Base-by-base conservation (phyloP, 2,797 vertebrate species). In the Heteromormyrus szaboi region DNA sequence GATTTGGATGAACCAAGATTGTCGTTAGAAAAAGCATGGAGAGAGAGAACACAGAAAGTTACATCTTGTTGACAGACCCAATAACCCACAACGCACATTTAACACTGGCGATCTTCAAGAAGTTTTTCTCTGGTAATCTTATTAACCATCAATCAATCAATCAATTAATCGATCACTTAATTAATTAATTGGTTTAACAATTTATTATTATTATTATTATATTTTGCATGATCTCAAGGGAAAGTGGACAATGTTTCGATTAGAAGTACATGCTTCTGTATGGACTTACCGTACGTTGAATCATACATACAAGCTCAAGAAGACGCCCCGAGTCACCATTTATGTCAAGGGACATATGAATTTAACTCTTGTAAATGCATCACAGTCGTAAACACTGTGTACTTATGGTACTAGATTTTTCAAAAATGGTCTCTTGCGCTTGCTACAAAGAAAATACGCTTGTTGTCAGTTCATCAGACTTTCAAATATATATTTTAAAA, bases 331-430 rank as follows among this genome's bases (percentile, higher is more conserved):
- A 79, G 72, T 46, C 41, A 79, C 76, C 37, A 19, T 65, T 79
- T 46, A 79, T 79, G 76, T 79, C 76, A 79, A 41, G 76, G 76
- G 76, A 79, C 17, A 79, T 79, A n/a, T 37, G 65, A 72, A 72
- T 72, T 72, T 72, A 17, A 37, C 29, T 72, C 65, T 72, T 72
- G 12, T 37, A 44, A 41, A 79, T 46, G 17, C 76, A 79, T 46
- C 19, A 41, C 8, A 46, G 37, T 44, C 72, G 12, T n/a, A 79
- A 41, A 79, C 41, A 44, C 41, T 44, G 7, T 46, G 72, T 79
- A 79, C 72, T 79, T 79, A 79, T 79, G 37, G 7, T 2, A 44
- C 7, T 37, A 72, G 29, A 33, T 17, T 33, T 72, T 72, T 14
- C 72, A 79, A 79, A 79, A 44, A 79, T 37, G 12, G 37, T 79